Percentiles rank a stretch among this genome's conserved stretches.
Evolutionary conservation across 1,140 invertebrate species (phyloP).

Genomic region (Temnothorax curvispinosus): DNA sequence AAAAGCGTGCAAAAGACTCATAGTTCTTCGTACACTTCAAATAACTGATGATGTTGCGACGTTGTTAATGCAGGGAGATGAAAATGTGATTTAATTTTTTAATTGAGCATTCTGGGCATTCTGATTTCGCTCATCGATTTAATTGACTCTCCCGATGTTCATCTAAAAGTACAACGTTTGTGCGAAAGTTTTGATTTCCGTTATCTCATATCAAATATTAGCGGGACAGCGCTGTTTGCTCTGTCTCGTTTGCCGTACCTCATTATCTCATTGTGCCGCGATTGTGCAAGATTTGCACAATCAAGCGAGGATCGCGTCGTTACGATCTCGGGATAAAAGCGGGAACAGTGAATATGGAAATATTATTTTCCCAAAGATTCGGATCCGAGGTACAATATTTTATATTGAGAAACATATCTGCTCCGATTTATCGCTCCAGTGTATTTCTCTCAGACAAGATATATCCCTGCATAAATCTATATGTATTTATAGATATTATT

Average conservation of each 20-base stretch:
- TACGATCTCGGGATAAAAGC: slow-evolving; percentile 3
- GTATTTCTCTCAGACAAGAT: background rate
- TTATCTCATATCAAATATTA: slow-evolving; percentile 53
- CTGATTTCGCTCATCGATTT: background rate
- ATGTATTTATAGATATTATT: background rate
- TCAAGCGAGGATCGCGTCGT: background rate
- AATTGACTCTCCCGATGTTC: slow-evolving; percentile 20
- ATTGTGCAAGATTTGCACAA: slow-evolving; percentile 12
- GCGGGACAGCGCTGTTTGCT: slow-evolving; percentile 1
- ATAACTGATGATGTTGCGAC: background rate
- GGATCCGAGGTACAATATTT: background rate
- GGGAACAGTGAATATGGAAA: background rate
- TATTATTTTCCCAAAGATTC: background rate
- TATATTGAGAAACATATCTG: background rate
- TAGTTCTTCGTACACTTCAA: background rate
- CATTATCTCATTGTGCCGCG: slow-evolving; percentile 35
- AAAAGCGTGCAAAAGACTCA: background rate
- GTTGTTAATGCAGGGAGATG: background rate
- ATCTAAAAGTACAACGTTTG: background rate
- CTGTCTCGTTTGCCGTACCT: slow-evolving; percentile 28
- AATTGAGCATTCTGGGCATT: background rate
- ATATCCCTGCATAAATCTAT: background rate
- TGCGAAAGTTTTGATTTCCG: background rate
- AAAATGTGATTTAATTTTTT: slow-evolving; percentile 8
- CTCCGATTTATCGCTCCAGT: background rate